Evolutionary conservation across 2,113 vertebrate genomes (phyloP).

Genomic region (Sinocyclocheilus grahami): DNA sequence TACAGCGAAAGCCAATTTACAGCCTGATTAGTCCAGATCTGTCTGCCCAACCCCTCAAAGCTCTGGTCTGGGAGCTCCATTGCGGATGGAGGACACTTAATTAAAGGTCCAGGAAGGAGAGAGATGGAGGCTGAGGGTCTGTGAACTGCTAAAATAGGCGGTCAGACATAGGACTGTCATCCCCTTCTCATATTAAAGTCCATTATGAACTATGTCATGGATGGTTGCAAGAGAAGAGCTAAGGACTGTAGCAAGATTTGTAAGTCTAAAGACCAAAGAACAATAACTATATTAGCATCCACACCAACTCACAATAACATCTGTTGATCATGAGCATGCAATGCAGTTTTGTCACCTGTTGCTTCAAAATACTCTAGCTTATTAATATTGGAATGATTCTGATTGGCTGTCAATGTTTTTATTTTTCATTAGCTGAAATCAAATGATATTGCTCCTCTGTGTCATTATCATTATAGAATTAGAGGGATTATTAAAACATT

Average conservation of each 20-base stretch:
- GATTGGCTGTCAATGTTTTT: background rate
- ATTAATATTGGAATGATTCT: background rate
- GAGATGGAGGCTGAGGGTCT: background rate
- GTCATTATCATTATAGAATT: background rate
- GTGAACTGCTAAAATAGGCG: background rate
- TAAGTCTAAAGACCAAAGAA: background rate
- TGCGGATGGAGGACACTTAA: background rate
- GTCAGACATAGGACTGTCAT: background rate
- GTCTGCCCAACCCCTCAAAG: constrained; percentile 69
- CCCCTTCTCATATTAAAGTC: background rate
- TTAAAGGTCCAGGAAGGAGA: background rate
- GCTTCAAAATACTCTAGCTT: background rate
- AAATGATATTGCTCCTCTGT: background rate
- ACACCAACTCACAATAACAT: background rate
- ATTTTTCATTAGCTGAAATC: background rate
- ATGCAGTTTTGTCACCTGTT: background rate
- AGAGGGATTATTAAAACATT: background rate
- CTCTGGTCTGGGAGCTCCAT: constrained; percentile 35
- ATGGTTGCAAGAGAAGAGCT: background rate
- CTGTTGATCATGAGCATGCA: background rate
- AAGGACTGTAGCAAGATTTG: background rate
- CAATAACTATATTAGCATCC: background rate
- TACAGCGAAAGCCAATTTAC: constrained; percentile 80
- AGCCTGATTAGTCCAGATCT: constrained; percentile 75
- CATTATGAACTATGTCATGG: background rate